Base-by-base conservation (phyloP, 1,140 invertebrate species). In the Trypoxylus dichotomus region DNA sequence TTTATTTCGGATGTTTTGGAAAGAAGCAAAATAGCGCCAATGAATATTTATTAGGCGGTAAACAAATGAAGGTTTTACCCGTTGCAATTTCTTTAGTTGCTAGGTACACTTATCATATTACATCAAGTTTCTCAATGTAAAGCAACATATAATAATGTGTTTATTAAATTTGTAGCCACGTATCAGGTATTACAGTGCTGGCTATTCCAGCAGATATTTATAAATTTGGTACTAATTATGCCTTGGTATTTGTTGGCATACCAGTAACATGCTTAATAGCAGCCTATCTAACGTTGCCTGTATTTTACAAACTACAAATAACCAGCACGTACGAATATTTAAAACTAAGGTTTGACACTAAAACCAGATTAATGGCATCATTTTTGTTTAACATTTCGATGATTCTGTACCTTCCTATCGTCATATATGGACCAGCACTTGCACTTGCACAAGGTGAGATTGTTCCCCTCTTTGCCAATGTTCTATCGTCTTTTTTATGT, bases 161-260 rank as follows among this genome's bases (percentile, higher is more conserved):
- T 74, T 27, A 42, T 41, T 74, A 19, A 42, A 74, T 1, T 88
- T 86, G 83, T 83, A 94, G 93, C 83, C 94, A 94, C 81, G 88
- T 95, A 82, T 95, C 94, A n/a, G 94, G 94, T 60, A 92, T 95
- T 25, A 93, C 93, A 0, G 83, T 96, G 3, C 87, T 96, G 0
- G 93, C 93, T 7, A 89, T 93, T 32, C 94, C 95, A 0, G 90
- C 94, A 0, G 95, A 96, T 83, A 91, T 95, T 74, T 96, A 96
- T 80, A 84, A 88, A 8, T 91, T 90, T 81, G 94, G 94, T 1
- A 91, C 91, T 1, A 89, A 92, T 80, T 94, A 93, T 80, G 89
- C 89, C 80, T 86, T 90, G 5, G 89, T 90, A 3, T 87, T 89
- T 29, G 82, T 94, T 19, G 89, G 90, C 5, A 89, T 92, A 63